A percentile compares a stretch with the other conserved stretches of the same genome.
Evolutionary conservation across 2,113 vertebrate species (phyloP).

Genomic region (Psittacula cyanocephala): DNA sequence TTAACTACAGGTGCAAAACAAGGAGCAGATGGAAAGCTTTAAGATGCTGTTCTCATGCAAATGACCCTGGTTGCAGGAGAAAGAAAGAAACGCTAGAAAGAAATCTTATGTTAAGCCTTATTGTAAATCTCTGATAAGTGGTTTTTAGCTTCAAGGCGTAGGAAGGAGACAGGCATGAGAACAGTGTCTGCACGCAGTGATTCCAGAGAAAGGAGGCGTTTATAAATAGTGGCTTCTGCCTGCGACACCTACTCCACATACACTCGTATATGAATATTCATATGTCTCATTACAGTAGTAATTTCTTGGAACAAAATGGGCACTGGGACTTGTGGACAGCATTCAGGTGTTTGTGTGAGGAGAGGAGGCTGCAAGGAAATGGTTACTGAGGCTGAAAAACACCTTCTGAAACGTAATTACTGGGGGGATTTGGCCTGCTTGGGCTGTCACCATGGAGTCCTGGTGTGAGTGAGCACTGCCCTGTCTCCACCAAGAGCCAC

Average conservation of each 20-base stretch:
- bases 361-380: not conserved
- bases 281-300: not conserved
- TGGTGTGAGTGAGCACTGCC: not conserved
- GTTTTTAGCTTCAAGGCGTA: constrained; percentile 33
- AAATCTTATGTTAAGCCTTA: not conserved
- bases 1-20: constrained; percentile 51
- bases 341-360: not conserved
- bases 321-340: not conserved
- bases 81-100: not conserved
- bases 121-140: constrained; percentile 36
- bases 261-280: not conserved
- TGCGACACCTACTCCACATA: constrained; percentile 45
- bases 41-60: not conserved
- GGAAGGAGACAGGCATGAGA: constrained; percentile 55
- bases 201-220: constrained; percentile 41
- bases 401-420: not conserved
- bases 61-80: constrained; percentile 34
- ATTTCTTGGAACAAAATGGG: not conserved
- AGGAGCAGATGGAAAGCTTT: constrained; percentile 50
- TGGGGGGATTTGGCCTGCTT: not conserved
- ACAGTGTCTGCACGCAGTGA: constrained; percentile 42
- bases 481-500: not conserved
- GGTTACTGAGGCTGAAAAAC: not conserved
- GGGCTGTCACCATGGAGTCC: not conserved
- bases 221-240: constrained; percentile 48